Percentiles rank a stretch among this genome's conserved stretches.
Conservation (phyloP, 2,888 invertebrate species). For the Lysandra bellargus region DNA sequence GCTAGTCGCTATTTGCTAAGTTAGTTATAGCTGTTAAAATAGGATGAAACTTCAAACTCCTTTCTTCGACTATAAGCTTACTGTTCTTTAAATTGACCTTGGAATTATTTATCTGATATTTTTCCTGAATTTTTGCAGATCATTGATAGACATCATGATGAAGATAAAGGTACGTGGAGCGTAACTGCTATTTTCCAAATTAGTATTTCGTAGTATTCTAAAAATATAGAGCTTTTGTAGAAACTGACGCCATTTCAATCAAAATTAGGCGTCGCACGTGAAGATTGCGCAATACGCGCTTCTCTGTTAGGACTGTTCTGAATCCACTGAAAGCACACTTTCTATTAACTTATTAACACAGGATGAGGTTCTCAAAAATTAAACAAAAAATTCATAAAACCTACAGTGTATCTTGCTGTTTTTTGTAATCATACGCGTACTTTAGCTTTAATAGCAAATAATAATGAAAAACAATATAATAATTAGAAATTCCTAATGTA, state of each 20-base stretch:
- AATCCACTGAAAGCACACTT: too few relatives aligned
- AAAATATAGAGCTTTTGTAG: background rate
- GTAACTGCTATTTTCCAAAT: background rate
- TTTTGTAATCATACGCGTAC: background rate
- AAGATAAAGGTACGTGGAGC: background rate
- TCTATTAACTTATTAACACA: too few relatives aligned
- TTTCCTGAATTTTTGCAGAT: background rate
- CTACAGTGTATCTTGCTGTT: too few relatives aligned
- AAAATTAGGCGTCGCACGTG: background rate
- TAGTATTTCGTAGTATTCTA: constrained; percentile 8
- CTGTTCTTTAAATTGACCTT: too few relatives aligned
- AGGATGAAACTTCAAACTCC: too few relatives aligned
- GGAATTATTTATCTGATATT: background rate
- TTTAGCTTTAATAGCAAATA: background rate
- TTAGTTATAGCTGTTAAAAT: too few relatives aligned
- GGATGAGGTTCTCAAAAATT: too few relatives aligned
- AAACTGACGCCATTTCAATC: background rate
- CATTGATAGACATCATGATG: background rate
- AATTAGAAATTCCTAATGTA: background rate
- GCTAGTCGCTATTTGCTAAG: too few relatives aligned
- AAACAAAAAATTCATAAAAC: too few relatives aligned
- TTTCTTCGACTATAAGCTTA: too few relatives aligned
- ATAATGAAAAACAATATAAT: too few relatives aligned
- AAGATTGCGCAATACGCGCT: background rate
- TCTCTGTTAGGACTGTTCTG: too few relatives aligned